Base-by-base conservation (phyloP, 2,888 invertebrate genomes). In the Campaea margaritaria region DNA sequence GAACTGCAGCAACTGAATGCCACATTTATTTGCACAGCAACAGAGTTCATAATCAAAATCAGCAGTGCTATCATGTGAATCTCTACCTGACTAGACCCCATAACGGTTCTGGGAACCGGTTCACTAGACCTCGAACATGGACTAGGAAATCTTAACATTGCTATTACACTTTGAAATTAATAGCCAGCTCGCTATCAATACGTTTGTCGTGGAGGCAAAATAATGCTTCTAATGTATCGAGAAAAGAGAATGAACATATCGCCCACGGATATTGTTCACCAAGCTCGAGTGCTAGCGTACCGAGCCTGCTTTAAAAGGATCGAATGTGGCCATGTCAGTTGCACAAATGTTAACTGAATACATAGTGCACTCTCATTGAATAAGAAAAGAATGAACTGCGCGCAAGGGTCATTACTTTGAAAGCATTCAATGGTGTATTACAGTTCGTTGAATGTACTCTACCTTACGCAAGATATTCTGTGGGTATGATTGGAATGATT, bases 21-120 rank as follows among this genome's bases (percentile, higher is more conserved):
- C 12, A 45, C 27, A 12, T 46, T 41, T 60, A 50, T 41, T 15
- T 36, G n/a, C 52, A 44, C 51, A 45, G 61, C 38, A 48, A 59
- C 28, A 58, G 42, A 49, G 65, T 61, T 67, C 50, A 58, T 54
- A 47, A 43, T 10, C 3, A 21, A 31, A 9, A 31, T 38, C 31
- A 44, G 44, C 48, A 44, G 44, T 50, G 16, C 59, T 65, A 67
- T 68, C 64, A 62, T 61, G 58, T 61, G 58, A 48, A 65, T 67
- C 60, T 65, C 58, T 60, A 66, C 49, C 64, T 67, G 66, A 63
- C 67, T 71, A 69, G 68, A 70, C 61, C 69, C 67, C 67, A 56
- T 83, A 85, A 85, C 85, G 82, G 83, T 78, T 62, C 52, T 49
- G n/a, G 51, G 67, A 85, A 84, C 85, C 83, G 84, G 85, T 85